These are phyloP conservation scores for Fragum fragum DNA, from an alignment of 2,888 invertebrate genomes.

Conservation along the genomic window DNA sequence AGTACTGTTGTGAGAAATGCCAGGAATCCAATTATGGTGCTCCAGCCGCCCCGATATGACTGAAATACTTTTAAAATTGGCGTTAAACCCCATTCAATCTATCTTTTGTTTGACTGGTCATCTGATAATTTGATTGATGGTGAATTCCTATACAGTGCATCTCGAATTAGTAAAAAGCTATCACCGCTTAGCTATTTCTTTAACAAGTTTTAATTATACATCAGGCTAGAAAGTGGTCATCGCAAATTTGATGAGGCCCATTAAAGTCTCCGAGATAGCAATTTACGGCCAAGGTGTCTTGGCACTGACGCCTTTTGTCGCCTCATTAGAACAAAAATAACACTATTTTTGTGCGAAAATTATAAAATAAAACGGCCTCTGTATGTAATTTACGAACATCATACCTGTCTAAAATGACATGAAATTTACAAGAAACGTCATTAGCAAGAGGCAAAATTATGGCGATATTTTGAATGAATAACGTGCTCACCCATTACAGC, in stretches of 20 bases:
- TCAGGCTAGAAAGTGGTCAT: slow-evolving; percentile 56
- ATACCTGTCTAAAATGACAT: not conserved
- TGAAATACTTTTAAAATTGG: too few species aligned
- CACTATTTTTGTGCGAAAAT: not conserved
- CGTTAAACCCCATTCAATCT: too few species aligned
- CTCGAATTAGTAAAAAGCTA: not conserved
- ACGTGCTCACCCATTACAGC: too few species aligned
- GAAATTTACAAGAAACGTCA: not conserved
- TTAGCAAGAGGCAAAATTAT: not conserved
- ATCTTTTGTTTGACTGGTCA: too few species aligned
- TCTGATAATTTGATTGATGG: too few species aligned
- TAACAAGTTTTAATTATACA: slow-evolving; percentile 47
- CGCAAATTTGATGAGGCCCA: slow-evolving; percentile 41
- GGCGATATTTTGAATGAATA: not conserved
- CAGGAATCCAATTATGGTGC: too few species aligned
- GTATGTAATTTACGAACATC: not conserved
- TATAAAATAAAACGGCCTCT: not conserved
- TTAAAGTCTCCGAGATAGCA: slow-evolving; percentile 50
- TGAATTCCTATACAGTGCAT: too few species aligned
- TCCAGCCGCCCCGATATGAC: too few species aligned
- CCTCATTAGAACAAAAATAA: slow-evolving; percentile 32
- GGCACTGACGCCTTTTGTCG: not conserved
- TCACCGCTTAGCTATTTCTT: slow-evolving; percentile 37
- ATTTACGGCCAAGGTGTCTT: slow-evolving; percentile 35
- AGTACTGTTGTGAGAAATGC: too few species aligned